These are phyloP conservation scores for Glyptemys insculpta DNA, from an alignment of 2,797 vertebrate species.

Conservation along the genomic window DNA sequence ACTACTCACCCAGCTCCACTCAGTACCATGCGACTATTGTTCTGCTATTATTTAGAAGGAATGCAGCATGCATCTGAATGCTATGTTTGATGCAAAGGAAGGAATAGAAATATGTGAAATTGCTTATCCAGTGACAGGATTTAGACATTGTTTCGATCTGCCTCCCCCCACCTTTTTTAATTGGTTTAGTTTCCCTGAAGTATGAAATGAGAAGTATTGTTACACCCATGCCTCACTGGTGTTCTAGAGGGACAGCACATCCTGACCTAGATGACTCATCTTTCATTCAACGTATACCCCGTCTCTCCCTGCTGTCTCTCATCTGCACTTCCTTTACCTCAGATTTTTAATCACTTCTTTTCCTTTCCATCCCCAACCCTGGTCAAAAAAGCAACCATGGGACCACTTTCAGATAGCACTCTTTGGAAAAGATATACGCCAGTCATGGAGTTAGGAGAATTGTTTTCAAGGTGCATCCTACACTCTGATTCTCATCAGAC, in stretches of 20 bases:
- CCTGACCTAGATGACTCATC: neutral
- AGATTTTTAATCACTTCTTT: neutral
- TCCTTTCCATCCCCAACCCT: rapidly evolving
- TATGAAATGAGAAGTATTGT: neutral
- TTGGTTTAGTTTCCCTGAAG: neutral
- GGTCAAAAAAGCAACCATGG: neutral
- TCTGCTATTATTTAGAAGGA: neutral
- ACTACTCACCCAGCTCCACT: neutral
- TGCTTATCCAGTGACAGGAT: neutral
- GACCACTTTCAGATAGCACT: neutral
- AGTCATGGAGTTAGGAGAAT: neutral
- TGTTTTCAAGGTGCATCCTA: neutral
- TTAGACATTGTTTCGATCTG: too few relatives aligned
- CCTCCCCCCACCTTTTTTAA: neutral
- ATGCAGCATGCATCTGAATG: neutral
- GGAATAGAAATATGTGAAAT: neutral
- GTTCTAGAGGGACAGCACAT: too few relatives aligned
- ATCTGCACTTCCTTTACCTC: neutral
- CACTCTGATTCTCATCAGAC: neutral
- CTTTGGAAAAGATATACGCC: neutral
- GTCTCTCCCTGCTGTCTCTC: neutral
- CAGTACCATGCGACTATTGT: neutral
- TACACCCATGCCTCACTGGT: neutral
- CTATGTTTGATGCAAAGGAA: neutral
- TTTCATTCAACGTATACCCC: neutral